Percentiles rank a stretch among this genome's conserved stretches.
Conservation (phyloP, 2,797 vertebrate genomes). For the Somateria mollissima region DNA sequence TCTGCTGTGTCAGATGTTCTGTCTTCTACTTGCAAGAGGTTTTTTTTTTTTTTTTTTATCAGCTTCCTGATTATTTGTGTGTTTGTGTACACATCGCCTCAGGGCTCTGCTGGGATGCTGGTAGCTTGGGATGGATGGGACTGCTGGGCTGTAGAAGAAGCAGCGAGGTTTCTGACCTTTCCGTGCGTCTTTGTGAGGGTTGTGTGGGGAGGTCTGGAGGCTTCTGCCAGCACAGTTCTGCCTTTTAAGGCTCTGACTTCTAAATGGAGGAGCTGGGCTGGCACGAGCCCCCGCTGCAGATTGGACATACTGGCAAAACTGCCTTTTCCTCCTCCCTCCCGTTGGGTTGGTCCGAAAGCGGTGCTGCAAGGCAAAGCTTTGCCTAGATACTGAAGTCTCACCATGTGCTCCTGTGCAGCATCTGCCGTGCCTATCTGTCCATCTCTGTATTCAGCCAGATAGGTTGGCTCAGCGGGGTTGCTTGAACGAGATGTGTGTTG, state of each 20-base stretch:
- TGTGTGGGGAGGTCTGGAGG: conserved; percentile 6
- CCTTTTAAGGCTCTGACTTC: conserved; percentile 58
- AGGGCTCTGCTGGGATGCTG: background rate
- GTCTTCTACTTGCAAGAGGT: background rate
- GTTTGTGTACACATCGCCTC: background rate
- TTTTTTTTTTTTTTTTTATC: background rate
- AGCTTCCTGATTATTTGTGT: background rate
- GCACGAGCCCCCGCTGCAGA: conserved; percentile 15
- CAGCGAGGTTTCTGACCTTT: conserved; percentile 33
- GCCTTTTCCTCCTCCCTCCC: background rate
- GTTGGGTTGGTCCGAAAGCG: background rate
- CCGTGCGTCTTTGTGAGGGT: conserved; percentile 27
- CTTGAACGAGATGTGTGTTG: background rate
- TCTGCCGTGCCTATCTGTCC: background rate
- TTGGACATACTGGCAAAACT: background rate
- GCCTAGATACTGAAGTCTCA: background rate
- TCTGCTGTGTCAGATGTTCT: background rate
- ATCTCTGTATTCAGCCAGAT: background rate
- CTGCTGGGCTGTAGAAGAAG: background rate
- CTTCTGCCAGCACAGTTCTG: conserved; percentile 49
- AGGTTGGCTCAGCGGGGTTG: fast-evolving
- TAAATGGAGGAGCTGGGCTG: conserved; percentile 49
- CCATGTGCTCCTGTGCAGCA: background rate
- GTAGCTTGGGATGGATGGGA: background rate
- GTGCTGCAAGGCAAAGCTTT: background rate